Evolutionary conservation across 2,888 invertebrate species (phyloP), one percentile per base, ranked within the genome.

Genomic region (Eledona agricola): DNA sequence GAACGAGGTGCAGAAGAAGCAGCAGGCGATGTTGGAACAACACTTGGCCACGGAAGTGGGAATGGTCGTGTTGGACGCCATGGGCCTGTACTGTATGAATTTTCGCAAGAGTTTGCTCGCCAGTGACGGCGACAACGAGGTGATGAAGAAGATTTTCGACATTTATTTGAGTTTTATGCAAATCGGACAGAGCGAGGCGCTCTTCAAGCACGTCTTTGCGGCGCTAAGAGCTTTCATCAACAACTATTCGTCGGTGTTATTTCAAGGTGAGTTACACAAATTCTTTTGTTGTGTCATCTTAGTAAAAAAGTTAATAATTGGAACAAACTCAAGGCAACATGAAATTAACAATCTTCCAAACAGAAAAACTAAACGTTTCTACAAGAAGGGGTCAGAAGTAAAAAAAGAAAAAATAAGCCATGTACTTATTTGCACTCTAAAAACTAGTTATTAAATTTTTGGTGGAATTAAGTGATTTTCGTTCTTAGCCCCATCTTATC

Each of bases 191-290:
- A 95, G 96, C 29, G 96, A 97, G 74, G 86, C 84, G 1, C 79
- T 97, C 29, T 88, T 94, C 63, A 88, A 89, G 65, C 96, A 97
- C 70, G 86, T 95, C 10, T 96, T 97, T 74, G 95, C 95, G 1
- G 90, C 94, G 0, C 78, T 97, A 34, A 82, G 96, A 59, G 90
- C 93, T 0, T 96, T 96, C 71, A 90, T 97, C 49, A 95, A 93
- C 73, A 90, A 93, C 76, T 93, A 91, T 72, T 89, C 93, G 0
- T 80, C 86, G 47, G 87, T 89, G 2, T 77, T 93, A 31, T 94
- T 93, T 76, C 88, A 90, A 83, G 92, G 91, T 82, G 76, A 67
- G 60, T n/a, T n/a, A n/a, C n/a, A n/a, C n/a, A n/a, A n/a, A n/a
- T n/a, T n/a, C n/a, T n/a, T n/a, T n/a, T n/a, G n/a, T n/a, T n/a